Base-by-base conservation (phyloP, 1,140 invertebrate species). In the Drosophila setifemur region DNA sequence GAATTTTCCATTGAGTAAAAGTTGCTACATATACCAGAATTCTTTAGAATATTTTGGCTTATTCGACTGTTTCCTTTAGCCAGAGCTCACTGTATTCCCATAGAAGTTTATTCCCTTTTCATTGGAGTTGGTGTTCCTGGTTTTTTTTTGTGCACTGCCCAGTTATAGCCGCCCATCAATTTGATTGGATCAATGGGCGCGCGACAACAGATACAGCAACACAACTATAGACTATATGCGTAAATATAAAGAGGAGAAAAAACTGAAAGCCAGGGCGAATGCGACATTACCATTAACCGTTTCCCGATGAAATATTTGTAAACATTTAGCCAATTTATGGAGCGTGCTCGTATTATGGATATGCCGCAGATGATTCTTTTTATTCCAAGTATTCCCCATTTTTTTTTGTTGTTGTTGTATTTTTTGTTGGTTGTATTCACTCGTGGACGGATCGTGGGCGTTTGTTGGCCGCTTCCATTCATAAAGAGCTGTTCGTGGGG, bases 271-370 rank as follows among this genome's bases (percentile, higher is more conserved):
- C 23, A 12, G 57, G 11, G 31, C 19, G 40, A 29, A n/a, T 5
- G 31, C 42, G 45, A 45, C 19, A 47, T 44, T 61, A 33, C 50
- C 44, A 48, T 61, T 54, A 54, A 70, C 72, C 47, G 44, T 44
- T 61, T 49, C 14, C 40, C 40, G 39, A 73, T 85, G 79, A 85
- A 85, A 85, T 86, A 85, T 85, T 85, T 86, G 79, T 85, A 86
- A 86, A 67, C 81, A 86, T 86, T 85, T 86, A 86, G 53, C 31
- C 70, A 86, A 85, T 85, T 85, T 86, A 85, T 85, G 70, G 71
- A 77, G 77, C 49, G 60, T 81, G 63, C 75, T 67, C 68, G 75
- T 55, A 81, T 61, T 75, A 55, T 67, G 37, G 28, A 52, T 37
- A 50, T 69, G 26, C 29, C 19, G 28, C 37, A 19, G 16, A 55